Percentiles rank a stretch among this genome's conserved stretches.
Evolutionary conservation across 2,888 invertebrate species (phyloP).

Genomic region (Candidula unifasciata): DNA sequence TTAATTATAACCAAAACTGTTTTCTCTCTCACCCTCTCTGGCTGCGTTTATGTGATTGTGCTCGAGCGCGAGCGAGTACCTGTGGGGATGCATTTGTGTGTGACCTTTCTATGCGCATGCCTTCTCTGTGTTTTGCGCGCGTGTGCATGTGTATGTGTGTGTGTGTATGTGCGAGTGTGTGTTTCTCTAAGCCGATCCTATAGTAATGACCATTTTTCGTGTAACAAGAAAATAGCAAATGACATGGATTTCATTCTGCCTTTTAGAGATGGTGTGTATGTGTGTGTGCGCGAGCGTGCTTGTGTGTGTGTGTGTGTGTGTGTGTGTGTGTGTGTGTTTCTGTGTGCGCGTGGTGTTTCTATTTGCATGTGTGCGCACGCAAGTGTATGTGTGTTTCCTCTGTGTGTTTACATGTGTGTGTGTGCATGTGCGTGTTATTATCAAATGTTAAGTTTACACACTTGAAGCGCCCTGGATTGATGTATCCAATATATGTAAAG

Average conservation of each 20-base stretch:
- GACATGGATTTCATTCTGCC: background rate
- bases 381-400: background rate
- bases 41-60: background rate
- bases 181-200: background rate
- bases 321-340: too few relatives aligned
- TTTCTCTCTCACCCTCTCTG: too few relatives aligned
- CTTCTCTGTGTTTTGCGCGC: background rate
- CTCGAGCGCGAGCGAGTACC: background rate
- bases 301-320: background rate
- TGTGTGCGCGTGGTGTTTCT: background rate
- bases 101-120: background rate
- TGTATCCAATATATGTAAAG: too few relatives aligned
- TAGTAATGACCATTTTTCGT: too few relatives aligned
- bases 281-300: too few relatives aligned
- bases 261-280: background rate
- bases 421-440: background rate
- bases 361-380: background rate
- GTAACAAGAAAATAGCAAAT: background rate
- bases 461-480: too few relatives aligned
- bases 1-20: too few relatives aligned
- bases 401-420: background rate
- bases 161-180: slow-evolving; percentile 26
- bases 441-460: too few relatives aligned
- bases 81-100: slow-evolving; percentile 10
- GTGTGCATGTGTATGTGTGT: slow-evolving; percentile 26